Evolutionary conservation across 2,888 invertebrate genomes (phyloP), one percentile per base, ranked within the genome.

Genomic region (Chymomyza amoena): DNA sequence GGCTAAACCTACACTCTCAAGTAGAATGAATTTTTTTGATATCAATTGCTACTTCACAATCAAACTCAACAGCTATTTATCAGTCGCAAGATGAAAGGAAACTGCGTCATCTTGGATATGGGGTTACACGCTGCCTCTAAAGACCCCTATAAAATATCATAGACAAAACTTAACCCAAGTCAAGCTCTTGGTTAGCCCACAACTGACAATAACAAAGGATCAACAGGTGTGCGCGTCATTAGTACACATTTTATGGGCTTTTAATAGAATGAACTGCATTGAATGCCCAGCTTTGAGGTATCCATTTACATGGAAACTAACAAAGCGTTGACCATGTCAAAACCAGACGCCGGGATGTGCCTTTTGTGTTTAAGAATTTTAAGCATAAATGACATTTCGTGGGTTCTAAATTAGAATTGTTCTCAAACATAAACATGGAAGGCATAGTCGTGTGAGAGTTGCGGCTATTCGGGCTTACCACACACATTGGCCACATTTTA

Each of bases 161-260:
- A 65, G 66, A 75, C 68, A 72, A 61, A 69, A 70, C 63, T 54
- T 25, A 10, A 32, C 16, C 15, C 16, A 54, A 63, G 63, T 18
- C 45, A 25, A 57, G 28, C 20, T 54, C 54, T 54, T 1, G 54
- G 28, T 15, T 16, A 63, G 32, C 4, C 52, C 18, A 28, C 60
- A 15, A 66, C 20, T 20, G 54, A n/a, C 20, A 54, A 68, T 64
- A 81, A 84, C 84, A 84, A 88, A 84, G 88, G 88, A 88, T 80
- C 87, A 80, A 86, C 88, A 88, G 84, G 84, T 84, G 84, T 88
- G 83, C 80, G 68, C 78, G 74, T 80, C 88, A 88, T 84, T 84
- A 84, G 87, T 36, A 67, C 66, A 75, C 73, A 76, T 84, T 84
- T 84, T 87, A 84, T 76, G 81, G 73, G 28, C 64, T 80, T 88